These are phyloP conservation scores for Sitobion miscanthi DNA, from an alignment of 1,140 invertebrate species.

Conservation along the genomic window DNA sequence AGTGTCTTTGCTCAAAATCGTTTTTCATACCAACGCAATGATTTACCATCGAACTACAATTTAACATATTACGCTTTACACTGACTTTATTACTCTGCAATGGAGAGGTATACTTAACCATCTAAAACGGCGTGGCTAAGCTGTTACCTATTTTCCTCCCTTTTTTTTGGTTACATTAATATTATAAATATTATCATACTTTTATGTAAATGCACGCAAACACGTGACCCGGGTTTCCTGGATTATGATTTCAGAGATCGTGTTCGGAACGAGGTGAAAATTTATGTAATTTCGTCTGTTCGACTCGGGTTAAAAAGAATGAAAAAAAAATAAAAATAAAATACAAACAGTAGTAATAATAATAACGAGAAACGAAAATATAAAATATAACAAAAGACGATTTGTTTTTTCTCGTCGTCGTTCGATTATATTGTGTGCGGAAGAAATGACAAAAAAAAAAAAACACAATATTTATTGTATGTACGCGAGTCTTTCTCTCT, in stretches of 20 bases:
- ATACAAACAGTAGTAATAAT: not conserved
- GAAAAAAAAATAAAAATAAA: not conserved
- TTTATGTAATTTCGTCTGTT: not conserved
- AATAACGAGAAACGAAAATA: conserved; percentile 15
- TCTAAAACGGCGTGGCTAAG: not conserved
- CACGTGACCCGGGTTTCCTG: too few species aligned
- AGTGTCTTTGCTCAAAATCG: not conserved
- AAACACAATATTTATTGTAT: conserved; percentile 22
- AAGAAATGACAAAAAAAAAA: conserved; percentile 1
- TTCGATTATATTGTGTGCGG: conserved; percentile 18
- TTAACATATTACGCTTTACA: not conserved
- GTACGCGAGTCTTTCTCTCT: not conserved
- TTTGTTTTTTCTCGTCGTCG: not conserved
- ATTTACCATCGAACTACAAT: not conserved
- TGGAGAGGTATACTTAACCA: not conserved
- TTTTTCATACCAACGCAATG: not conserved
- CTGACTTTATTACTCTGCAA: not conserved
- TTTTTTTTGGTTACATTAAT: not conserved
- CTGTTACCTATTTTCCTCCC: not conserved
- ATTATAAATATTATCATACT: not conserved
- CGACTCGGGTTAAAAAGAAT: not conserved
- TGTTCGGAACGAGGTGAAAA: not conserved
- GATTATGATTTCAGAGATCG: not conserved
- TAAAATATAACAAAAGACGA: not conserved
- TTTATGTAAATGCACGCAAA: not conserved